Conservation (phyloP, 1,140 invertebrate species). For the Batillaria attramentaria region DNA sequence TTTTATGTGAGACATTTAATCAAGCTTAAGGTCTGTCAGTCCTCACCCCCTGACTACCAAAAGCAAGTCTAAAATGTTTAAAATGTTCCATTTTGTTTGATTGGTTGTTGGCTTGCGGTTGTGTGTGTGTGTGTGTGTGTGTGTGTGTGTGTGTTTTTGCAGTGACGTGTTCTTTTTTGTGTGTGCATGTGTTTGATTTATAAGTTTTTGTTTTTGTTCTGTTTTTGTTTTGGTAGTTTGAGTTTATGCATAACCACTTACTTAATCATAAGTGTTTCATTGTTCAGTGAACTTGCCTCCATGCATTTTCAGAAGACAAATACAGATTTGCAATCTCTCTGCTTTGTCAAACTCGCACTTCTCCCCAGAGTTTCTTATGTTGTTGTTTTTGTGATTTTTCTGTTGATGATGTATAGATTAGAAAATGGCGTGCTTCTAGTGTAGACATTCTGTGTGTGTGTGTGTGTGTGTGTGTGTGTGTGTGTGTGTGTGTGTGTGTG, state of each 20-base stretch:
- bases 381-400: background rate
- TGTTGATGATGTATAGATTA: constrained; percentile 1
- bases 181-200: background rate
- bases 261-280: too few species aligned
- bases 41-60: too few species aligned
- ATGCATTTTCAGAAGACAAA: too few species aligned
- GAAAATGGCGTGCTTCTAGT: background rate
- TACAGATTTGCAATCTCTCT: too few species aligned
- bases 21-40: too few species aligned
- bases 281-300: too few species aligned
- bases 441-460: background rate
- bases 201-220: background rate
- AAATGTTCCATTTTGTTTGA: too few species aligned
- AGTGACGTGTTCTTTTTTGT: background rate
- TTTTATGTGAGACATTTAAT: too few species aligned
- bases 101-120: background rate
- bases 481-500: background rate
- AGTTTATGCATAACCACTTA: constrained; percentile 1
- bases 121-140: background rate
- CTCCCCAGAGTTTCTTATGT: too few species aligned
- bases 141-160: background rate
- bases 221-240: background rate
- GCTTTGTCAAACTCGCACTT: too few species aligned
- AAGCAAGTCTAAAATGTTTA: too few species aligned
- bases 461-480: background rate